Evolutionary conservation across 2,888 invertebrate species (phyloP).

Genomic region (Mantis religiosa): DNA sequence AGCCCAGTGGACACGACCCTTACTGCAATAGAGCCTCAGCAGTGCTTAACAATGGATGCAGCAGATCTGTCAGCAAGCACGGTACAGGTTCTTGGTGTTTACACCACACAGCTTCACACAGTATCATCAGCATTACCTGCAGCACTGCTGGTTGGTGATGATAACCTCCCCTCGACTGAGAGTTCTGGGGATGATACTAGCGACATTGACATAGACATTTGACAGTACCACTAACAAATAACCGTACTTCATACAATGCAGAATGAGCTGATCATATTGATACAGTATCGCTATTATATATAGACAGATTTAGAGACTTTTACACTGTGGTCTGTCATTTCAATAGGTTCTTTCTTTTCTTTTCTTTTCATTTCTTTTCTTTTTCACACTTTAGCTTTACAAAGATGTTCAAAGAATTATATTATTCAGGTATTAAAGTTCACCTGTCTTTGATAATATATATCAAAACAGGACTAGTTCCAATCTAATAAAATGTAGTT

Average conservation of each 20-base stretch:
- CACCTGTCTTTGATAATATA: no score
- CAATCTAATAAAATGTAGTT: no score
- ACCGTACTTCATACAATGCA: background rate
- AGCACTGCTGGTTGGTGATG: constrained; percentile 45
- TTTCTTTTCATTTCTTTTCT: no score
- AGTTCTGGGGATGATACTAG: constrained; percentile 45
- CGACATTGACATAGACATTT: constrained; percentile 46
- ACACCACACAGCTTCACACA: constrained; percentile 44
- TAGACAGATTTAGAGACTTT: no score
- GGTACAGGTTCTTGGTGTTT: constrained; percentile 46
- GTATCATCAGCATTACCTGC: constrained; percentile 45
- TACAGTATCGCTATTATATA: no score
- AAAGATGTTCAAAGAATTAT: no score
- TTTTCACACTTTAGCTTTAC: background rate
- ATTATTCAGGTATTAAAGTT: no score
- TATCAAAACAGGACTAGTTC: no score
- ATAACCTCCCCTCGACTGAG: constrained; percentile 44
- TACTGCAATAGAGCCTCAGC: constrained; percentile 11
- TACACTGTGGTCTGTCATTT: no score
- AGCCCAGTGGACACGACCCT: background rate
- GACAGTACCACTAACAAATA: background rate
- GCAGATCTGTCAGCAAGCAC: constrained; percentile 33
- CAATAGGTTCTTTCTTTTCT: no score
- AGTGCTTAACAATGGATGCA: constrained; percentile 13
- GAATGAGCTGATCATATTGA: no score